These are phyloP conservation scores for Hesperophylax magnus DNA, from an alignment of 1,140 invertebrate genomes.

Conservation along the genomic window DNA sequence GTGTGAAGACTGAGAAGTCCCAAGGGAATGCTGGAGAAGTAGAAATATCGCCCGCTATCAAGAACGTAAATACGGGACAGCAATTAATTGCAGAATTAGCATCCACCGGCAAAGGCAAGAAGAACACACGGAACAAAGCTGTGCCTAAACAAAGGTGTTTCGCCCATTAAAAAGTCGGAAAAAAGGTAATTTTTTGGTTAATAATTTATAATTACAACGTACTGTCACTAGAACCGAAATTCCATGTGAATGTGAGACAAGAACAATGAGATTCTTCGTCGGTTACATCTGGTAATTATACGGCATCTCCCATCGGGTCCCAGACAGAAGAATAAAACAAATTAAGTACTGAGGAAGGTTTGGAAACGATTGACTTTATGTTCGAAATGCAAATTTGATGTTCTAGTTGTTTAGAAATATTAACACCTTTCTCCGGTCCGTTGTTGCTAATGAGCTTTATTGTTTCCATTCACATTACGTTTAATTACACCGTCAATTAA, in stretches of 20 bases:
- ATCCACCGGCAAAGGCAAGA: neutral
- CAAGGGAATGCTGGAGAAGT: too few species aligned
- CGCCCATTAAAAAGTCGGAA: constrained; percentile 39
- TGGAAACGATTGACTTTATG: neutral
- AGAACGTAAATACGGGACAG: neutral
- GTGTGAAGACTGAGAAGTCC: neutral
- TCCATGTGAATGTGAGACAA: constrained; percentile 47
- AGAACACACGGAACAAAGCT: constrained; percentile 31
- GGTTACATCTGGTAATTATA: constrained; percentile 48
- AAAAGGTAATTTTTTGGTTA: constrained; percentile 50
- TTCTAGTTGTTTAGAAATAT: constrained; percentile 31
- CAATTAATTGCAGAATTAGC: constrained; percentile 1
- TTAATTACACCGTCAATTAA: constrained; percentile 29
- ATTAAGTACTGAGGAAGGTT: neutral
- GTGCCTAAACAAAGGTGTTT: constrained; percentile 45
- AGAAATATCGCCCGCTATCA: too few species aligned
- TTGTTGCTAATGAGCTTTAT: constrained; percentile 25
- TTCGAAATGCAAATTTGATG: constrained; percentile 29
- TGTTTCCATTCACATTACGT: constrained; percentile 25
- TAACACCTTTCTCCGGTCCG: constrained; percentile 24
- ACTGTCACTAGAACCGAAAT: constrained; percentile 42
- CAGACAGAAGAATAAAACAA: constrained; percentile 5
- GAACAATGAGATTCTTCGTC: constrained; percentile 46
- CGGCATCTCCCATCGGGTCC: neutral
- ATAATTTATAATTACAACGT: constrained; percentile 51